Conservation (phyloP, 30 jellyfish, hydroid and myxozoan genomes). For the Aurelia aurita complex sp. Pacific region DNA sequence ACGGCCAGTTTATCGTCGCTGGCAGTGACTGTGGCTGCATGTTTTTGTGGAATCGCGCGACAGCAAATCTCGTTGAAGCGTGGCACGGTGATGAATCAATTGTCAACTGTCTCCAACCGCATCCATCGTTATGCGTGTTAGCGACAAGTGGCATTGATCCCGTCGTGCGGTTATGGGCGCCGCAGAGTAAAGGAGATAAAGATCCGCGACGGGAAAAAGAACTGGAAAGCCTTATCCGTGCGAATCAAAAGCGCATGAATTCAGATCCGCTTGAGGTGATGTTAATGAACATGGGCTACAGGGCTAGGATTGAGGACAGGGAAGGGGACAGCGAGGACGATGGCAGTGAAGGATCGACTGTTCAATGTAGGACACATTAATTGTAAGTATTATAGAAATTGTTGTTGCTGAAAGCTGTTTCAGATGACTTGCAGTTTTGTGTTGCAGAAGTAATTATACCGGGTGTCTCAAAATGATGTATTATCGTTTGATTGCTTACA, state of each 20-base stretch:
- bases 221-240: slow-evolving; percentile 85
- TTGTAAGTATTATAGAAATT: too few species aligned
- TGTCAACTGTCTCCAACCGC: slow-evolving; percentile 97
- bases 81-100: slow-evolving; percentile 99
- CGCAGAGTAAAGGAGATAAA: slow-evolving; percentile 63
- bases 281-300: slow-evolving; percentile 98
- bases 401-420: not conserved
- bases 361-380: slow-evolving; percentile 86
- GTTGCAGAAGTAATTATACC: too few species aligned
- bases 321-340: slow-evolving; percentile 80
- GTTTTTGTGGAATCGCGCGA: slow-evolving; percentile 94
- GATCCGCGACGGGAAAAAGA: slow-evolving; percentile 81
- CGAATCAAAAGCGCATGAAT: slow-evolving; percentile 96
- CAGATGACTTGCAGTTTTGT: too few species aligned
- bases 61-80: slow-evolving; percentile 90
- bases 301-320: slow-evolving; percentile 56
- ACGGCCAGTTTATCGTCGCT: slow-evolving; percentile 90
- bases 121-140: slow-evolving; percentile 84
- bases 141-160: slow-evolving; percentile 99
- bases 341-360: slow-evolving; percentile 47
- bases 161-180: slow-evolving; percentile 97
- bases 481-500: too few species aligned
- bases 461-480: too few species aligned
- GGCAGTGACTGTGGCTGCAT: slow-evolving; percentile 99
- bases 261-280: slow-evolving; percentile 97